phyloP scores from a whole-genome alignment of 2,888 invertebrate species.

The Elysia crispata region DNA sequence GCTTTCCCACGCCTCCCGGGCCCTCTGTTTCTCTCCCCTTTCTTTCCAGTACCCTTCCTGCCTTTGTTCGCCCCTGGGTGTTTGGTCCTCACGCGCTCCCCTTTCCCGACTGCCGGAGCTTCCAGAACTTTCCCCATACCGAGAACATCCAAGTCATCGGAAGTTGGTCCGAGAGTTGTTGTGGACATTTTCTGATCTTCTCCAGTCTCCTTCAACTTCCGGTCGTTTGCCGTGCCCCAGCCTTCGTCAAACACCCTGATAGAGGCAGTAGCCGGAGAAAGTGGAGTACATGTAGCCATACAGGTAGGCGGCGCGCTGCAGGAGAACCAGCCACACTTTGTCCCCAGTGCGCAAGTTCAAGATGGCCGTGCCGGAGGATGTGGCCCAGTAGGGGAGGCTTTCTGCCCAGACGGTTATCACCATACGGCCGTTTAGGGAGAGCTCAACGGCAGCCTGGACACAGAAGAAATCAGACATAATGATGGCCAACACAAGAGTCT shows the following conservation, averaged over 20 bases:
- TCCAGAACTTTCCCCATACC: not conserved
- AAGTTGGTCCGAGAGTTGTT: not conserved
- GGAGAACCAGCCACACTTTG: slow-evolving; percentile 69
- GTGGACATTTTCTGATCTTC: not conserved
- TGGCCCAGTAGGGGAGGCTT: slow-evolving; percentile 75
- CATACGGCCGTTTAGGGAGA: slow-evolving; percentile 69
- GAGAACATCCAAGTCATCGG: not conserved
- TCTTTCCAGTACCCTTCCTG: not conserved
- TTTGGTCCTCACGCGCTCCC: not conserved
- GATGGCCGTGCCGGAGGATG: slow-evolving; percentile 72
- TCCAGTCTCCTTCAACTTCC: not conserved
- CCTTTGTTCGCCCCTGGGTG: not conserved
- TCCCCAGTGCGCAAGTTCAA: slow-evolving; percentile 69
- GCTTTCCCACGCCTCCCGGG: slow-evolving; percentile 15
- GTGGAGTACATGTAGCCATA: slow-evolving; percentile 77
- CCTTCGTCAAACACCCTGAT: slow-evolving; percentile 55
- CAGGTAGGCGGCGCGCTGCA: slow-evolving; percentile 71
- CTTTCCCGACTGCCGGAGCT: not conserved
- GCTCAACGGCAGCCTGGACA: slow-evolving; percentile 72
- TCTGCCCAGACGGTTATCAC: slow-evolving; percentile 76
- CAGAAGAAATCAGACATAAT: too few relatives aligned
- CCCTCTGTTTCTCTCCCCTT: slow-evolving; percentile 7
- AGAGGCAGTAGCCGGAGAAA: slow-evolving; percentile 74
- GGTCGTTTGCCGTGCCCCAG: slow-evolving; percentile 15
- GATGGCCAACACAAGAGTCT: too few relatives aligned